phyloP scores from a whole-genome alignment of 2,888 invertebrate species.

The Latrodectus hesperus region DNA sequence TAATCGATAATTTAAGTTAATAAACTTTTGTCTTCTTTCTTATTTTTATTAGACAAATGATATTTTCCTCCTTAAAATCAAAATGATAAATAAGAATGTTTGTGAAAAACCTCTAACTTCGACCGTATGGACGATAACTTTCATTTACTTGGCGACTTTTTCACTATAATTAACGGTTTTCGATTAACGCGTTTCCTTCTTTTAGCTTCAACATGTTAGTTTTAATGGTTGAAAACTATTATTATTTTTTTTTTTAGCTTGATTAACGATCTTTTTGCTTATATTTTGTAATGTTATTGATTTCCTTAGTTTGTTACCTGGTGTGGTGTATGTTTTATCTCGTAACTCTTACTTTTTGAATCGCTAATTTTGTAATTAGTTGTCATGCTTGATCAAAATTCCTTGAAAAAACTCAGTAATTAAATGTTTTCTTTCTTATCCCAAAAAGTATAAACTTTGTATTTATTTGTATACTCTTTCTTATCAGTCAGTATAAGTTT shows the following conservation, averaged over 20 bases:
- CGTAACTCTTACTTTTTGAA: too few relatives aligned
- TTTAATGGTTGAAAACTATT: not conserved
- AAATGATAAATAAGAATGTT: slow-evolving; percentile 2
- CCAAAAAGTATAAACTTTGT: too few relatives aligned
- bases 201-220: not conserved
- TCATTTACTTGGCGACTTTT: slow-evolving; percentile 5
- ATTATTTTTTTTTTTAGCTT: not conserved
- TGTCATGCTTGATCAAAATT: too few relatives aligned
- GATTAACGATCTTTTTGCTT: not conserved
- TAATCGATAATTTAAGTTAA: too few relatives aligned
- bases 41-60: not conserved
- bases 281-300: too few relatives aligned
- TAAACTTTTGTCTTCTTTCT: not conserved
- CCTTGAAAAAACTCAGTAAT: too few relatives aligned
- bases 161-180: slow-evolving; percentile 12
- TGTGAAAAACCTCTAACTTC: not conserved
- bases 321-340: too few relatives aligned
- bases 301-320: too few relatives aligned
- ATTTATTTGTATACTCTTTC: too few relatives aligned
- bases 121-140: not conserved
- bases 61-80: not conserved
- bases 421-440: too few relatives aligned
- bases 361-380: too few relatives aligned
- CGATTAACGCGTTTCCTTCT: not conserved
- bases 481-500: too few relatives aligned